Evolutionary conservation across 2,888 invertebrate genomes (phyloP).

Genomic region (Ormia ochracea): DNA sequence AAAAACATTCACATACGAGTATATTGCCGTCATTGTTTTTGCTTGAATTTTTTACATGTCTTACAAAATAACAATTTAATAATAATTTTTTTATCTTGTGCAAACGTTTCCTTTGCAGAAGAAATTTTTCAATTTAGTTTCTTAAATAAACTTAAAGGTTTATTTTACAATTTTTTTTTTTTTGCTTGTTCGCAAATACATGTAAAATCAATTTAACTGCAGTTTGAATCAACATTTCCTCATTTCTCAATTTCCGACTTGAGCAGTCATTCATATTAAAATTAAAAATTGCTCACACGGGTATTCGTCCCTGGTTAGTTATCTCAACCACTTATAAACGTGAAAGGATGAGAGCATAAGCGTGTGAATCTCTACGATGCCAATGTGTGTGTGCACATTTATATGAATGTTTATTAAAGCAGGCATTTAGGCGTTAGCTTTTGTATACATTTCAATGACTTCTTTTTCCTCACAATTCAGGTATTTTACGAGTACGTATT

Average conservation of each 20-base stretch:
- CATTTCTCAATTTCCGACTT: not conserved
- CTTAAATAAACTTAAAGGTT: too few relatives aligned
- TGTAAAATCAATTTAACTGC: too few relatives aligned
- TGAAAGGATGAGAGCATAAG: not conserved
- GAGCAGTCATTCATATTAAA: conserved; percentile 2
- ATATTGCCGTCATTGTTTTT: too few relatives aligned
- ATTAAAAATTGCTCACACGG: conserved; percentile 30
- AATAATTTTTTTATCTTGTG: too few relatives aligned
- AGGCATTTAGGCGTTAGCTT: conserved; percentile 52
- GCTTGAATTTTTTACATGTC: too few relatives aligned
- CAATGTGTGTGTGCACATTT: not conserved
- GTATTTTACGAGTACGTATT: not conserved
- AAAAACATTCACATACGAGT: too few relatives aligned
- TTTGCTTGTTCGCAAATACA: too few relatives aligned
- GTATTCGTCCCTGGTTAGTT: conserved; percentile 41
- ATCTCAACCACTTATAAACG: not conserved
- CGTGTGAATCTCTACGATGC: not conserved
- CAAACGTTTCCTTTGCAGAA: too few relatives aligned
- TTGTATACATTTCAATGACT: conserved; percentile 43
- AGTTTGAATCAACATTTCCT: too few relatives aligned
- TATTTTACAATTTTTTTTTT: too few relatives aligned
- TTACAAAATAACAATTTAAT: too few relatives aligned
- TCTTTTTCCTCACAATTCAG: not conserved
- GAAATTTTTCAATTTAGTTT: too few relatives aligned
- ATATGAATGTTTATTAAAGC: conserved; percentile 8